phyloP scores from a whole-genome alignment of 1,140 invertebrate species.

The Tetragnatha versicolor region DNA sequence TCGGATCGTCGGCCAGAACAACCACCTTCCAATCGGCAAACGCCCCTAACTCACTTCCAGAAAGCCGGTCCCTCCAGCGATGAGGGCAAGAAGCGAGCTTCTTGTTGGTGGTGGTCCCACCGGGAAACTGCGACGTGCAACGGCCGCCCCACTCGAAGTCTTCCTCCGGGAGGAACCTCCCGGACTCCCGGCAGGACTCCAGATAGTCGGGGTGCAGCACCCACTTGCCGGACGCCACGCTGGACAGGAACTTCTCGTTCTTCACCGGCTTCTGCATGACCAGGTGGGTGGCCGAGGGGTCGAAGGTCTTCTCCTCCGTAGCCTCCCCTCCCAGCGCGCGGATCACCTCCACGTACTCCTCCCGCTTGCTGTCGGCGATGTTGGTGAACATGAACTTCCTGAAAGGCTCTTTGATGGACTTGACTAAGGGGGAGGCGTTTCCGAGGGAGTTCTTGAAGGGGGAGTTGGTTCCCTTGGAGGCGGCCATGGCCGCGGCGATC shows the following conservation, averaged over 20 bases:
- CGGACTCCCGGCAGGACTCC: conserved; percentile 70
- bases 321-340: conserved; percentile 73
- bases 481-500: conserved; percentile 9
- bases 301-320: conserved; percentile 70
- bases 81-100: conserved; percentile 41
- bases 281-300: conserved; percentile 77
- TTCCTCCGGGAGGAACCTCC: conserved; percentile 69
- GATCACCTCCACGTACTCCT: conserved; percentile 68
- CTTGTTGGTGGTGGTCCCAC: neutral
- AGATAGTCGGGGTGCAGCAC: conserved; percentile 81
- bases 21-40: conserved; percentile 49
- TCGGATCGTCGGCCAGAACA: conserved; percentile 36
- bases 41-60: neutral
- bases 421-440: too few species aligned
- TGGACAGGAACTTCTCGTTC: conserved; percentile 85
- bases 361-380: conserved; percentile 63
- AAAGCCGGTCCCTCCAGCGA: conserved; percentile 40
- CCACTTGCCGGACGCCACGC: conserved; percentile 87
- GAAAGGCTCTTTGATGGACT: too few species aligned
- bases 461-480: neutral
- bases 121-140: neutral
- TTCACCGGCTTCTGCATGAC: conserved; percentile 75
- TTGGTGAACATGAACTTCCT: conserved; percentile 64
- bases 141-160: conserved; percentile 52
- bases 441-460: neutral